A percentile compares a stretch with the other conserved stretches of the same genome.
Evolutionary conservation across 2,113 vertebrate species (phyloP).

Genomic region (Nipponia nippon): DNA sequence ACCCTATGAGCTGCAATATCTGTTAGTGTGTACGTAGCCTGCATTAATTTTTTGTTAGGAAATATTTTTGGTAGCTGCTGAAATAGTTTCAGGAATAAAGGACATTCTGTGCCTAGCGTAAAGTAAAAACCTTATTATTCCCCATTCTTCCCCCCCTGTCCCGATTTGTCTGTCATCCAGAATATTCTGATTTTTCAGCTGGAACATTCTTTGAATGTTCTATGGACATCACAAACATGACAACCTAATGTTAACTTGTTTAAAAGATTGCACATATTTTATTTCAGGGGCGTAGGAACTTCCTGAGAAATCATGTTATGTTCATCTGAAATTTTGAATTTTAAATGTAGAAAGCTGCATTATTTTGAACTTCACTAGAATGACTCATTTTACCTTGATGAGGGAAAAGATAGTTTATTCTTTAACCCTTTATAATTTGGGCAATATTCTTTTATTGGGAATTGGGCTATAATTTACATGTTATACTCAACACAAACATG

Average conservation of each 20-base stretch:
- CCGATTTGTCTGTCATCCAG: neutral
- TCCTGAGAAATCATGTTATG: neutral
- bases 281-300: neutral
- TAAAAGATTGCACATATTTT: neutral
- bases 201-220: neutral
- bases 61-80: neutral
- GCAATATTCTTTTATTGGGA: neutral
- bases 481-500: neutral
- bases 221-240: neutral
- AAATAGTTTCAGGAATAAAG: neutral
- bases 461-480: neutral
- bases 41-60: neutral
- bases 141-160: fast-evolving
- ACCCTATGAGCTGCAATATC: neutral
- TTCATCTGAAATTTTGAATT: neutral
- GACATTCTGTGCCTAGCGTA: neutral
- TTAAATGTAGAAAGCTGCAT: neutral
- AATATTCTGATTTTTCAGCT: neutral
- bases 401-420: neutral
- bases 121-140: neutral
- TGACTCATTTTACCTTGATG: neutral
- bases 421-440: neutral
- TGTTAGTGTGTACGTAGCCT: neutral
- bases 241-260: neutral
- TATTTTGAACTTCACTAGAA: neutral